phyloP scores from a whole-genome alignment of 2,113 vertebrate genomes.

The Eidolon helvum region DNA sequence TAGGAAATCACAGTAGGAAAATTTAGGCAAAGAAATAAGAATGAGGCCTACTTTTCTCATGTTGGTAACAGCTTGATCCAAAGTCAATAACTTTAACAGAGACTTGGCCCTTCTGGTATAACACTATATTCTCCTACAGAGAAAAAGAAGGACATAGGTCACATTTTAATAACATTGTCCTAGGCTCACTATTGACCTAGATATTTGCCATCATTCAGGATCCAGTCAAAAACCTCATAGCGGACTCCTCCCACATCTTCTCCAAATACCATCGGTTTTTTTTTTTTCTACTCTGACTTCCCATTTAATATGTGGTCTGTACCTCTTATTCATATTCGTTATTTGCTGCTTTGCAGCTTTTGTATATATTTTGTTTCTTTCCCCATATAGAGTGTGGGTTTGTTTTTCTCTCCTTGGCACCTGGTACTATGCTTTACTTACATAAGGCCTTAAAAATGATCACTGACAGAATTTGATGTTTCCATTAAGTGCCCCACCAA shows the following conservation, averaged over 20 bases:
- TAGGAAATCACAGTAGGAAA: neutral
- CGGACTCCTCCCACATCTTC: neutral
- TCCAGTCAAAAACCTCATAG: neutral
- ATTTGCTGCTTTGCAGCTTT: neutral
- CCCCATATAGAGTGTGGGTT: neutral
- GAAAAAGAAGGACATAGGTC: neutral
- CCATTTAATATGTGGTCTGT: neutral
- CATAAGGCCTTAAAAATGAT: neutral
- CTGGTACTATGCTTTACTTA: neutral
- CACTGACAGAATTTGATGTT: neutral
- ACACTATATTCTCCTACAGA: conserved; percentile 93
- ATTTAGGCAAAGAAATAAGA: neutral
- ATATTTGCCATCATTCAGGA: neutral
- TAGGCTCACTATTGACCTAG: neutral
- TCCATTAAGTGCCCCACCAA: neutral
- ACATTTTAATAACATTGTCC: neutral
- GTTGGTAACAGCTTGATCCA: conserved; percentile 96
- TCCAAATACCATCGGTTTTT: neutral
- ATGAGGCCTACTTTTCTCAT: conserved; percentile 90
- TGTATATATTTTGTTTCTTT: neutral
- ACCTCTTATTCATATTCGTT: neutral
- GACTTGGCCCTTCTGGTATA: conserved; percentile 91
- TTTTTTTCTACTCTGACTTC: neutral
- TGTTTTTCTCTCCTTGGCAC: neutral
- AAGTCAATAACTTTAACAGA: conserved; percentile 98